Conservation (phyloP, 2,113 vertebrate species). For the chimpanzee (Pan troglodytes) region NHGRI_mPanTro3-v2.1_pri NC_072420.2:20960501-20961000, state of each 20-base stretch:
- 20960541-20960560: conserved; percentile 48
- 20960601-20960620: not conserved
- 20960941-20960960: not conserved
- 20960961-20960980: not conserved
- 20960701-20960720: not conserved
- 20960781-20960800: not conserved
- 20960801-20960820: not conserved
- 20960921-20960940: not conserved
- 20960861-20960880: not conserved
- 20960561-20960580: not conserved
- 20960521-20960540: conserved; percentile 63
- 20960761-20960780: not conserved
- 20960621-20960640: not conserved
- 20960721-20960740: not conserved
- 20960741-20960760: not conserved
- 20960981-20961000: not conserved
- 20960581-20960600: not conserved
- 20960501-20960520: conserved; percentile 57
- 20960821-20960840: not conserved
- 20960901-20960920: not conserved
- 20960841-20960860: not conserved
- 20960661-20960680: not conserved
- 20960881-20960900: not conserved
- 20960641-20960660: conserved; percentile 6
- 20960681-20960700: not conserved